Percentiles rank a stretch among this genome's conserved stretches.
phyloP scores from a whole-genome alignment of 2,113 vertebrate genomes.

The Chaetura pelagica region DNA sequence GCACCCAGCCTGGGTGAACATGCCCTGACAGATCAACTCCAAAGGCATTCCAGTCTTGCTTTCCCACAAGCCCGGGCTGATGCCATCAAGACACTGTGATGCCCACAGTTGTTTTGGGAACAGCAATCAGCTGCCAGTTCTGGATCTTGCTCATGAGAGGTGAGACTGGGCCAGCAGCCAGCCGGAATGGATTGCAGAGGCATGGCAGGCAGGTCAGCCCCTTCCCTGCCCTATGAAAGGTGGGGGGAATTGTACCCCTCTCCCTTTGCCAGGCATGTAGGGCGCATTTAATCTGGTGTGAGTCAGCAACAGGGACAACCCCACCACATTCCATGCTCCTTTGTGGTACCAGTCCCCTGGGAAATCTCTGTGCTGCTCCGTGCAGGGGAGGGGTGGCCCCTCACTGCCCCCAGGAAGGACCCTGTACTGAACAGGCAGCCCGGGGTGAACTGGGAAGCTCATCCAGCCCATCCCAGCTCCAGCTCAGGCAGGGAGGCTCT shows the following conservation, averaged over 20 bases:
- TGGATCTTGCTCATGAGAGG: neutral
- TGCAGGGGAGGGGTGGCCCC: fast-evolving
- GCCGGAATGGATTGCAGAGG: too few relatives aligned
- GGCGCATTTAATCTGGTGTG: fast-evolving
- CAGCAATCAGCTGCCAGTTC: neutral
- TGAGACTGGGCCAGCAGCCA: neutral
- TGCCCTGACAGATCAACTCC: neutral
- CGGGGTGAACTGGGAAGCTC: neutral
- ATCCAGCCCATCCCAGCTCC: neutral
- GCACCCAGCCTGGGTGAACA: neutral
- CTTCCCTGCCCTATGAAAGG: neutral
- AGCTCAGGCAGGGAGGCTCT: neutral
- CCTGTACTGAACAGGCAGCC: neutral
- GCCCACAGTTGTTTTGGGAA: neutral
- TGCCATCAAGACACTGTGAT: neutral
- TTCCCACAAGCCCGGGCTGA: neutral
- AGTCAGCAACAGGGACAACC: neutral
- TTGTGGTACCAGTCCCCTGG: neutral
- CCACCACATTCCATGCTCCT: fast-evolving
- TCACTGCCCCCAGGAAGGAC: neutral
- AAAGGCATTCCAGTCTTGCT: neutral
- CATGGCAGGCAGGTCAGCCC: neutral
- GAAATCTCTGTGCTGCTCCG: neutral
- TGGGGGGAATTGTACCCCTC: neutral
- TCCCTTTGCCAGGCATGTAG: neutral